phyloP scores from a whole-genome alignment of 2,888 invertebrate genomes.

The Polydrusus pterygomalis region DNA sequence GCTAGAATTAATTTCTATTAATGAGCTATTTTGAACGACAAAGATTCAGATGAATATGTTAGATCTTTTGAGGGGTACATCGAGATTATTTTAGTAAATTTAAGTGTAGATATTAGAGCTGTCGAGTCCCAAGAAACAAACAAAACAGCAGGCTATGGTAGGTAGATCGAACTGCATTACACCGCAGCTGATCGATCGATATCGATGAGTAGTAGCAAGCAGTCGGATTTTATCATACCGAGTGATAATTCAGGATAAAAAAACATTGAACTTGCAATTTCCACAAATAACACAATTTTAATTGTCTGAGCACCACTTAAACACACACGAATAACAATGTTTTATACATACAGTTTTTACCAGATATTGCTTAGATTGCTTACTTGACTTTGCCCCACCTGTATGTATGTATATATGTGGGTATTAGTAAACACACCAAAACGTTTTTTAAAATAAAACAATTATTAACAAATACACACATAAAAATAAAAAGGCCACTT shows the following conservation, averaged over 20 bases:
- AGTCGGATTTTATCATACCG: conserved; percentile 70
- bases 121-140: conserved; percentile 46
- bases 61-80: conserved; percentile 27
- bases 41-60: conserved; percentile 48
- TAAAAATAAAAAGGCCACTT: conserved; percentile 68
- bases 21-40: background rate
- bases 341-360: conserved; percentile 73
- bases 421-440: conserved; percentile 72
- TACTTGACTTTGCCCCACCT: conserved; percentile 74
- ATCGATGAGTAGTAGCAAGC: conserved; percentile 67
- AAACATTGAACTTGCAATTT: conserved; percentile 72
- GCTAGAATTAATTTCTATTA: background rate
- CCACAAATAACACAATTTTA: conserved; percentile 72
- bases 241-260: conserved; percentile 67
- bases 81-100: conserved; percentile 34
- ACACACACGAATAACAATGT: conserved; percentile 73
- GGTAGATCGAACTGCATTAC: conserved; percentile 54
- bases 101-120: conserved; percentile 43
- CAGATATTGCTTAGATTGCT: conserved; percentile 73
- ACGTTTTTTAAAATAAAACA: conserved; percentile 54
- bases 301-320: conserved; percentile 73
- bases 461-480: conserved; percentile 64
- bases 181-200: conserved; percentile 52
- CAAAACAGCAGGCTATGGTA: conserved; percentile 53
- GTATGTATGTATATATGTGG: conserved; percentile 73